phyloP scores from a whole-genome alignment of 2,113 vertebrate species.

The Epinephelus cyanopodus region DNA sequence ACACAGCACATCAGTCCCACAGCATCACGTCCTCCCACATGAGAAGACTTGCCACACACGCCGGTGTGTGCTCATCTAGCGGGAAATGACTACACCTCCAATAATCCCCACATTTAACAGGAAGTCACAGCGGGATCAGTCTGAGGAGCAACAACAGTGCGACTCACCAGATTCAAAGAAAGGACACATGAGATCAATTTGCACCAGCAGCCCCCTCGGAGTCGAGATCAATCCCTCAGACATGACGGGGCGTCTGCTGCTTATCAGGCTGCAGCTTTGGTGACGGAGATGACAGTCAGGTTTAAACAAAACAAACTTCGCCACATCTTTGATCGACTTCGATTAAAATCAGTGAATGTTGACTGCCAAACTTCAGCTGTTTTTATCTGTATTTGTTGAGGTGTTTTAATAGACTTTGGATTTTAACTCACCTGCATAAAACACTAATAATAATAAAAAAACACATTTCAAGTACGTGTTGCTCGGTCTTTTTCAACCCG shows the following conservation, averaged over 20 bases:
- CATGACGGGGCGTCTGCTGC: background rate
- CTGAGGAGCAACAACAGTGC: conserved; percentile 26
- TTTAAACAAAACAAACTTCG: background rate
- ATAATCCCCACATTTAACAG: conserved; percentile 31
- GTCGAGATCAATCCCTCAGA: background rate
- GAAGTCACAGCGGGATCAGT: conserved; percentile 57
- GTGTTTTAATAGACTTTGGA: background rate
- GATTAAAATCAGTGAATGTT: background rate
- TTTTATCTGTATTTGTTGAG: background rate
- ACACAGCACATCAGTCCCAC: background rate
- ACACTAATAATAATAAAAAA: background rate
- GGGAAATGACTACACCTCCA: conserved; percentile 36
- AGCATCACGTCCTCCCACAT: background rate
- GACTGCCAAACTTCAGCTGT: background rate
- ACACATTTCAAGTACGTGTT: background rate
- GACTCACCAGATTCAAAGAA: conserved; percentile 54
- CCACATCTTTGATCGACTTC: conserved; percentile 12
- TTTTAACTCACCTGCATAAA: background rate
- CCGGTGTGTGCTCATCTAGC: background rate
- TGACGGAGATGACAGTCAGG: background rate
- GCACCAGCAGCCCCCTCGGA: background rate
- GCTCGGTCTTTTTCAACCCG: background rate
- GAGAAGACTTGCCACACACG: background rate
- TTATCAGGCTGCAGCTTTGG: conserved; percentile 25
- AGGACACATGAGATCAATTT: conserved; percentile 55